These are phyloP conservation scores for Phanerotoma sp. DNA, from an alignment of 2,888 invertebrate species.

Conservation along the genomic window DNA sequence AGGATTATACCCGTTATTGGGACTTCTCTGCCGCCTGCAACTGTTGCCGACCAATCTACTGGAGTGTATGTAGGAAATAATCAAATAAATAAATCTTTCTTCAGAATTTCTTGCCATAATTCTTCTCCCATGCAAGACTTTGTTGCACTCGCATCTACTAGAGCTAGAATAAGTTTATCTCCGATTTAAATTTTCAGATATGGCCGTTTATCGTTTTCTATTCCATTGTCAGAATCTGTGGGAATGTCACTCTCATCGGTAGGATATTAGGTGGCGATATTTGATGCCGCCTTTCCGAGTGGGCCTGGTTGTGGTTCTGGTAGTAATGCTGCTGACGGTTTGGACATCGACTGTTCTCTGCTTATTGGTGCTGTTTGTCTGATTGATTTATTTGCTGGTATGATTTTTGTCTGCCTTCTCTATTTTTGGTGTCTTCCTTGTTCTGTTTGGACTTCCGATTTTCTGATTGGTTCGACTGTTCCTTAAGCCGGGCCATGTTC, in stretches of 20 bases:
- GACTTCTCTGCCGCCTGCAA: neutral
- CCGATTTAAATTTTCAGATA: slow-evolving; percentile 1
- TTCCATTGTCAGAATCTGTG: neutral
- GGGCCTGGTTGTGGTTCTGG: no score
- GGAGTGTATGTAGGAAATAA: neutral
- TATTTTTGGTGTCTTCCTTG: no score
- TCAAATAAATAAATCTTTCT: neutral
- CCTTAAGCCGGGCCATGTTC: neutral
- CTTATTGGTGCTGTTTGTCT: neutral
- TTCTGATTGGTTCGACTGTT: neutral
- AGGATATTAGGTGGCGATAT: no score
- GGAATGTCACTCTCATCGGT: neutral
- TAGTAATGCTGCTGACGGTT: no score
- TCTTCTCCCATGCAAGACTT: neutral
- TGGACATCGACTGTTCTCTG: no score
- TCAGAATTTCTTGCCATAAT: neutral
- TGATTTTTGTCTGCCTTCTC: no score
- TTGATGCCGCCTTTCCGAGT: no score
- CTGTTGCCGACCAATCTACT: neutral
- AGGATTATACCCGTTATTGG: neutral
- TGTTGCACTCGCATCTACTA: slow-evolving; percentile 3
- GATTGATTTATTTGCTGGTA: no score
- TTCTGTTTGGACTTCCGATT: no score
- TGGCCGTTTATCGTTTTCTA: neutral
- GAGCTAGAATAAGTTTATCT: neutral